Percentiles rank a stretch among this genome's conserved stretches.
phyloP scores from a whole-genome alignment of 2,888 invertebrate species.

The Dryomyza anilis region DNA sequence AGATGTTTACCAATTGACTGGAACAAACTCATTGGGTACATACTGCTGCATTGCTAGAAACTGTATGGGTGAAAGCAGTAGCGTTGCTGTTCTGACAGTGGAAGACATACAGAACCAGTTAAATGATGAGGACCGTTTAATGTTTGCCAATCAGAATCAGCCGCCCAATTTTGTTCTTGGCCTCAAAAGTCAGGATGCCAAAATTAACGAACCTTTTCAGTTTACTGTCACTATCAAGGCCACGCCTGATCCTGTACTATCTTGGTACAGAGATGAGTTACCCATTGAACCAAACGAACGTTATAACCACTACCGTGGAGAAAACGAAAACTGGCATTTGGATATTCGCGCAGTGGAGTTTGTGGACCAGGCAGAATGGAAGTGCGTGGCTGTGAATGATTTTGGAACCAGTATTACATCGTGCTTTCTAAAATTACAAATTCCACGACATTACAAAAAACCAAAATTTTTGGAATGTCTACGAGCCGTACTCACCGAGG shows the following conservation, averaged over 20 bases:
- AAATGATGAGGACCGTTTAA: slow-evolving; percentile 80
- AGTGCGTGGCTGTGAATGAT: slow-evolving; percentile 86
- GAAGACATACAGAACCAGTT: slow-evolving; percentile 90
- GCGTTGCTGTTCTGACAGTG: slow-evolving; percentile 84
- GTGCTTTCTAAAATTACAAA: slow-evolving; percentile 80
- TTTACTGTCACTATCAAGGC: slow-evolving; percentile 83
- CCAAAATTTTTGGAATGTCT: slow-evolving; percentile 86
- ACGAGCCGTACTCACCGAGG: slow-evolving; percentile 83
- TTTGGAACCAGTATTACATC: slow-evolving; percentile 88
- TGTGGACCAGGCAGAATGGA: slow-evolving; percentile 90
- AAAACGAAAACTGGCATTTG: slow-evolving; percentile 74
- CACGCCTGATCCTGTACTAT: slow-evolving; percentile 78
- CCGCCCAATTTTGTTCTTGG: slow-evolving; percentile 84
- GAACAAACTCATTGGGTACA: slow-evolving; percentile 85
- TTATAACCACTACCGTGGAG: slow-evolving; percentile 72
- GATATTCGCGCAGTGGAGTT: slow-evolving; percentile 78
- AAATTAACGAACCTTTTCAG: slow-evolving; percentile 80
- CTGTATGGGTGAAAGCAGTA: slow-evolving; percentile 89
- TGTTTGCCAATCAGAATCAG: slow-evolving; percentile 71
- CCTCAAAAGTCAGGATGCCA: slow-evolving; percentile 80
- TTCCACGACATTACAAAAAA: slow-evolving; percentile 87
- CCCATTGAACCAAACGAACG: slow-evolving; percentile 73
- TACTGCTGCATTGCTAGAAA: slow-evolving; percentile 89
- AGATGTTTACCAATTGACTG: slow-evolving; percentile 89
- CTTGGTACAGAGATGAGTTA: slow-evolving; percentile 89